Base-by-base conservation (phyloP, 2,888 invertebrate species). In the Archaeoteleia sp. region DNA sequence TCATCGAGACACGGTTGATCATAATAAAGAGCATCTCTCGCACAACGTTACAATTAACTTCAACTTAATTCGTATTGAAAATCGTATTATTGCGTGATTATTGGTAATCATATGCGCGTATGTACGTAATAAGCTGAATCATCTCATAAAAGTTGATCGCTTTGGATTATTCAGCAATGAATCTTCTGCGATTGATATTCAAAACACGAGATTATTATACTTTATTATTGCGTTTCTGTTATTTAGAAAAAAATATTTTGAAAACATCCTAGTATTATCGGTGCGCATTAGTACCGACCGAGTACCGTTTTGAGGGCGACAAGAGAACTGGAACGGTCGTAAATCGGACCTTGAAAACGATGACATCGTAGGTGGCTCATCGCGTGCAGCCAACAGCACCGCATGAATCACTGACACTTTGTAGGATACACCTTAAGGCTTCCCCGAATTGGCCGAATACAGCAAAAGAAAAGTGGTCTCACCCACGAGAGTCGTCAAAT, bases 361-460 rank as follows among this genome's bases (percentile, higher is more conserved):
- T 67, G 77, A 73, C 73, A 70, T 70, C 69, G 72, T 72, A 72
- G 70, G 72, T 72, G 77, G 75, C 66, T 72, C 74, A 72, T 70
- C 71, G 48, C 40, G 34, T 53, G 51, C 51, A 68, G 40, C 72
- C 67, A 45, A 7, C 10, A 20, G 39, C 58, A 17, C 30, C 42
- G 39, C 20, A 43, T 62, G 76, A 77, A 63, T 77, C 74, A 76
- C 12, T 45, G 32, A 60, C 54, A 54, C 49, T 49, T 67, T 27
- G 40, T 58, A 45, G 49, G 61, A 74, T 75, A 70, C 72, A 71
- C 42, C 62, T 72, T 69, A 69, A 70, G 73, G 43, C 54, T 63
- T 54, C 61, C 35, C 53, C 62, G 45, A 69, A 70, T 73, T 25
- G 23, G 23, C 23, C 23, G 23, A 23, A 23, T 23, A 7, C 23